Base-by-base conservation (phyloP, 2,888 invertebrate genomes). In the Elmis aenea region DNA sequence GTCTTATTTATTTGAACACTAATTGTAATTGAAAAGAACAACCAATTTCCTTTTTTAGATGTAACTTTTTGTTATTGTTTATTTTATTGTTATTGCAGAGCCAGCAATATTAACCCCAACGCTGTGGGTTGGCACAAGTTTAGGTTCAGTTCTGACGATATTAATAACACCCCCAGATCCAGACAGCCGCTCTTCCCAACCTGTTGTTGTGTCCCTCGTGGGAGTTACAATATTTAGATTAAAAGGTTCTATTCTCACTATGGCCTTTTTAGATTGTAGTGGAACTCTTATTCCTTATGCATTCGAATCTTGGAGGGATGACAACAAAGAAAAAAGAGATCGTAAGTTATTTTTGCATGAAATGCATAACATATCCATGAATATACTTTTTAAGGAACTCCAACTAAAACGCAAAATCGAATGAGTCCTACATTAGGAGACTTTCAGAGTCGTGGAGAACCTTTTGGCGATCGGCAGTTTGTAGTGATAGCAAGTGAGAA, bases 81-180 rank as follows among this genome's bases (percentile, higher is more conserved):
- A n/a, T n/a, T n/a, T n/a, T n/a, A n/a, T n/a, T n/a, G n/a, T n/a
- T n/a, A 40, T 57, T 60, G 13, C 67, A 94, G 95, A 95, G 73
- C 83, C 86, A 55, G 79, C 81, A 66, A 77, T 83, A 56, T 75
- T 85, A 62, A 70, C 77, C 58, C 94, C 97, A 52, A 94, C 94
- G 55, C 73, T 99, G 50, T 99, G 97, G 97, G 85, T 97, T 58
- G 97, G 99, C 58, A 97, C 96, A 53, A 93, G 92, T 68, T 77
- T 91, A 58, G 99, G 99, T 57, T 94, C 96, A 40, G 90, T 95
- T 64, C 78, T 97, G 59, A 92, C 94, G 46, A 83, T 97, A 69
- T 82, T 87, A 68, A 81, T 97, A 63, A 85, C 79, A 64, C 82
- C 87, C 52, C 81, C 85, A 42, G 83, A 85, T 59, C 74, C 82